These are phyloP conservation scores for Natrix natrix DNA, from an alignment of 2,797 vertebrate species.

Conservation along the genomic window DNA sequence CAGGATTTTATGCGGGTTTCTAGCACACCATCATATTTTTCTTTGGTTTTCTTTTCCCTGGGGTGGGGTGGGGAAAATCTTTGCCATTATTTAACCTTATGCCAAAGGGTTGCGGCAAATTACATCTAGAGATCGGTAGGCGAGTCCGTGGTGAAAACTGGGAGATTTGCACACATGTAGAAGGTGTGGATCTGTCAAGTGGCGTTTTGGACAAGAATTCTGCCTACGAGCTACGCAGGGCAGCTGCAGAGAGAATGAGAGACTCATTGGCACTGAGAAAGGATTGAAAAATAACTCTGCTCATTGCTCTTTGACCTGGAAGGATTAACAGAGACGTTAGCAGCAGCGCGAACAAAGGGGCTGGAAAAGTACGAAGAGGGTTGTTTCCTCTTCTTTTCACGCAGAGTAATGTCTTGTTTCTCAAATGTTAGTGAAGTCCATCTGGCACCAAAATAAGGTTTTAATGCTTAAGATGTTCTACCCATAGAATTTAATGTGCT, in stretches of 20 bases:
- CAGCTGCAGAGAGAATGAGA: no score
- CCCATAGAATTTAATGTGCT: no score
- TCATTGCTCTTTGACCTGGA: conserved; percentile 14
- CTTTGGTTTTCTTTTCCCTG: not conserved
- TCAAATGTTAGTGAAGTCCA: not conserved
- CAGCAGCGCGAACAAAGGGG: not conserved
- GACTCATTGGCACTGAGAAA: not conserved
- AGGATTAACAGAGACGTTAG: not conserved
- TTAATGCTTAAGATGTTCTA: not conserved
- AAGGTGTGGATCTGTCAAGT: not conserved
- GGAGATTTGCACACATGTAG: not conserved
- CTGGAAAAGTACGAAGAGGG: not conserved
- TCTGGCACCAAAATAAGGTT: not conserved
- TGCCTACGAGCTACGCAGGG: not conserved
- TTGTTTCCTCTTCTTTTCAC: not conserved
- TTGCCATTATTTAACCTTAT: not conserved
- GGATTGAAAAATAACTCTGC: not conserved
- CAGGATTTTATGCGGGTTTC: not conserved
- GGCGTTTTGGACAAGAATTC: not conserved
- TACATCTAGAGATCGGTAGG: not conserved
- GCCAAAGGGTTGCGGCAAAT: not conserved
- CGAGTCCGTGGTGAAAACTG: conserved; percentile 8
- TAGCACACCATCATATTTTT: not conserved
- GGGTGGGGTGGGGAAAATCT: not conserved
- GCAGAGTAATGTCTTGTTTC: not conserved